A percentile compares a stretch with the other conserved stretches of the same genome.
phyloP scores from a whole-genome alignment of 2,113 vertebrate genomes.

The Rhombomys opimus region DNA sequence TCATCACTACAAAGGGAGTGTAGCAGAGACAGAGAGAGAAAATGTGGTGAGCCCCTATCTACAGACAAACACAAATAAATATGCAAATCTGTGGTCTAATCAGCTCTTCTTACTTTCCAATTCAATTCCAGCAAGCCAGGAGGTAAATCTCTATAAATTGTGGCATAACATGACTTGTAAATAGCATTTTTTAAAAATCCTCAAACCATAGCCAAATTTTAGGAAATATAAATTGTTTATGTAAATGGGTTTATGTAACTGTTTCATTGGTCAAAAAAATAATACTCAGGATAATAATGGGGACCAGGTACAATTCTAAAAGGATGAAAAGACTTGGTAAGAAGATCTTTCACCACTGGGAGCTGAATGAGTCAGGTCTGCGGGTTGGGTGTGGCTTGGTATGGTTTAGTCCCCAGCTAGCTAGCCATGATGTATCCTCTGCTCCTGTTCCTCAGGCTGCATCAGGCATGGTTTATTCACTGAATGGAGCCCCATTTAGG shows the following conservation, averaged over 20 bases:
- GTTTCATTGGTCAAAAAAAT: constrained; percentile 42
- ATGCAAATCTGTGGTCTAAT: neutral
- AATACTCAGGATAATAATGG: neutral
- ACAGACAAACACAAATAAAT: constrained; percentile 44
- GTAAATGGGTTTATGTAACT: constrained; percentile 57
- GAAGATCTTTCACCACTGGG: neutral
- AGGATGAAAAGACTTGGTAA: neutral
- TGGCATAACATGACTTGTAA: constrained; percentile 51
- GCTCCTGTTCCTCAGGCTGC: fast-evolving
- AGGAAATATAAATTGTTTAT: constrained; percentile 45
- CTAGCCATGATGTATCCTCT: fast-evolving
- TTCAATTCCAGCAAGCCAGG: constrained; percentile 44
- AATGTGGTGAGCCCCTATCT: fast-evolving
- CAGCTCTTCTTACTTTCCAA: neutral
- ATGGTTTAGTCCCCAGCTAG: fast-evolving
- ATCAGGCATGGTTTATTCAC: neutral
- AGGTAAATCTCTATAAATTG: constrained; percentile 55
- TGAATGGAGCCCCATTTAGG: no score
- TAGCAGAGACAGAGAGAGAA: neutral
- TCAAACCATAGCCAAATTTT: constrained; percentile 38
- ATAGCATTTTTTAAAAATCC: constrained; percentile 65
- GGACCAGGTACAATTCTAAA: neutral
- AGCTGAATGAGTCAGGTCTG: neutral
- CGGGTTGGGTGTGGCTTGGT: neutral
- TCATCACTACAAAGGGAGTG: neutral